Conservation (phyloP, 2,888 invertebrate species). For the Sussaba pulchella region DNA sequence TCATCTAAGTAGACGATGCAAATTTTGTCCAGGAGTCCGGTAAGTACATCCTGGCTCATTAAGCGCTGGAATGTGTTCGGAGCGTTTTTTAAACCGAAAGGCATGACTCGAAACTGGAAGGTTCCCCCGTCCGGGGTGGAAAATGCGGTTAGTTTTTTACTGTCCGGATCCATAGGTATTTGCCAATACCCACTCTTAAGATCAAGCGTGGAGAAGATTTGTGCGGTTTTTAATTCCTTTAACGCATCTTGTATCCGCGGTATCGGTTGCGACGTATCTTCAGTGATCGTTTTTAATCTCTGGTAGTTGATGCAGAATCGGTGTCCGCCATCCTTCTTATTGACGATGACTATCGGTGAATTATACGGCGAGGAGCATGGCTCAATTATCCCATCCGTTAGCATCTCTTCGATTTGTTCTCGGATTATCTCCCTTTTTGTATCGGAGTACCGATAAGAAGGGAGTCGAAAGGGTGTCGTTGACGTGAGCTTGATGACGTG, state of each 20-base stretch:
- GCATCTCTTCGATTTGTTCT: background rate
- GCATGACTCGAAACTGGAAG: conserved; percentile 5
- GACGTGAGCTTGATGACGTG: background rate
- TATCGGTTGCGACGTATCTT: conserved; percentile 66
- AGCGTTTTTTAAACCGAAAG: conserved; percentile 9
- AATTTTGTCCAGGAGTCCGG: background rate
- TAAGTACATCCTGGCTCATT: conserved; percentile 30
- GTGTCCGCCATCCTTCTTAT: conserved; percentile 44
- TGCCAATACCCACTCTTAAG: conserved; percentile 43
- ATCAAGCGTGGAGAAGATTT: conserved; percentile 74
- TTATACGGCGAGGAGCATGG: conserved; percentile 12
- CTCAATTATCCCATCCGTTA: conserved; percentile 29
- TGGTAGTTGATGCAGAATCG: conserved; percentile 69
- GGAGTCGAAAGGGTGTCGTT: background rate
- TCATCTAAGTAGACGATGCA: conserved; percentile 16
- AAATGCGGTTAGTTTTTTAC: background rate
- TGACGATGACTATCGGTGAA: conserved; percentile 10
- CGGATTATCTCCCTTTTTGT: background rate
- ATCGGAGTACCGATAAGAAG: background rate
- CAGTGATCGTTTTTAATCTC: conserved; percentile 68
- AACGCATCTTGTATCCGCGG: conserved; percentile 69
- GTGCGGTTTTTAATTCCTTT: conserved; percentile 69
- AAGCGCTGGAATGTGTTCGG: conserved; percentile 9
- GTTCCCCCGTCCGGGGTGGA: background rate
- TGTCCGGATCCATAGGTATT: background rate